Conservation (phyloP, 2,113 vertebrate species). For the Otis tarda region DNA sequence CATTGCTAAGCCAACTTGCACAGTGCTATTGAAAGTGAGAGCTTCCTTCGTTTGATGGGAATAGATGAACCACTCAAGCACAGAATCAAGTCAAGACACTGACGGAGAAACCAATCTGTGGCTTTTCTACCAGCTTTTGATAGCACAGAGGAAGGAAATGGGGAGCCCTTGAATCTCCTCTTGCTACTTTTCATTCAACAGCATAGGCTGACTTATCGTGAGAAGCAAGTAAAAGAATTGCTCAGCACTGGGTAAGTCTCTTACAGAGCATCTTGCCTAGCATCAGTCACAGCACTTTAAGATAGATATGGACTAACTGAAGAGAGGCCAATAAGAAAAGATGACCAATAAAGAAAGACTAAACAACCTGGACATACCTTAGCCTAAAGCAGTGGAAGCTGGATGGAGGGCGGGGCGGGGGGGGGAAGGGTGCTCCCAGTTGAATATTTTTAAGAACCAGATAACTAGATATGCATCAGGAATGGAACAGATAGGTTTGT, state of each 20-base stretch:
- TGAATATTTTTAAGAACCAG: not conserved
- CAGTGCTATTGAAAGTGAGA: not conserved
- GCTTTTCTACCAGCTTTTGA: no score
- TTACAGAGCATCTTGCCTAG: not conserved
- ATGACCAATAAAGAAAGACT: not conserved
- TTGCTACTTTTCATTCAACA: not conserved
- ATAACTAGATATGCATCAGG: not conserved
- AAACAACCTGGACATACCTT: not conserved
- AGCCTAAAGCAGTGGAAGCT: not conserved
- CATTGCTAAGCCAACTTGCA: not conserved
- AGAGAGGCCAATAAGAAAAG: not conserved
- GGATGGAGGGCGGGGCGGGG: not conserved
- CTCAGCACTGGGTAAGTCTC: not conserved
- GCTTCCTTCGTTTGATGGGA: not conserved
- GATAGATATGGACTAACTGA: not conserved
- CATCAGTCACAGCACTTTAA: not conserved
- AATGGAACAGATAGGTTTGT: not conserved
- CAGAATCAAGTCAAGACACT: not conserved
- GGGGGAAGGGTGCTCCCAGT: rapidly evolving
- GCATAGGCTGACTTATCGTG: rapidly evolving
- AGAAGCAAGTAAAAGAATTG: not conserved
- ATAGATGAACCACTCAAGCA: not conserved
- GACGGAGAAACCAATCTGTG: not conserved
- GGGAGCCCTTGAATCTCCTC: not conserved
- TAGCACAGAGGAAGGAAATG: not conserved